These are phyloP conservation scores for Alentia gelatinosa DNA, from an alignment of 2,888 invertebrate species.

Conservation along the genomic window DNA sequence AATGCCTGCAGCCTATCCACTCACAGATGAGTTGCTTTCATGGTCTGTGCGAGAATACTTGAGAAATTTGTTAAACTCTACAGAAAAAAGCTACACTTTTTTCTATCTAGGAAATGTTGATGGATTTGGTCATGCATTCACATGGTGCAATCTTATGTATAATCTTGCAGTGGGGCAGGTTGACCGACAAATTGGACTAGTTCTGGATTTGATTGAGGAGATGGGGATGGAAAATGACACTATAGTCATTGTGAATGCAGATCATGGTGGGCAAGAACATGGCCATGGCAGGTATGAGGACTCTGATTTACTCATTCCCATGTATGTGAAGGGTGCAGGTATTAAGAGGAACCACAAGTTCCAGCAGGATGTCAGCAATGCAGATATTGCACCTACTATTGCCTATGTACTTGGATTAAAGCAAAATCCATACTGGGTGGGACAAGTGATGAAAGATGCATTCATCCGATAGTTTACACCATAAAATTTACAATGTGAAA, in stretches of 20 bases:
- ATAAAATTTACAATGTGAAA: no score
- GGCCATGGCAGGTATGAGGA: conserved; percentile 26
- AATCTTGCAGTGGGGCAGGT: neutral
- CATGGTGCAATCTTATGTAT: conserved; percentile 47
- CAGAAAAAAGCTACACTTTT: conserved; percentile 54
- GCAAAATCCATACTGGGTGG: conserved; percentile 52
- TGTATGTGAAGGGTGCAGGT: conserved; percentile 48
- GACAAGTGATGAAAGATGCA: conserved; percentile 44
- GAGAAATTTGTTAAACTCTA: neutral
- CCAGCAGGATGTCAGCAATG: conserved; percentile 4
- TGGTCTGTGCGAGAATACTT: neutral
- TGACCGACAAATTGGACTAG: conserved; percentile 46
- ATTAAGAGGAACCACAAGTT: neutral
- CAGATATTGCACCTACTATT: conserved; percentile 56
- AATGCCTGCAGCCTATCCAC: neutral
- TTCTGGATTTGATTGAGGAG: conserved; percentile 55
- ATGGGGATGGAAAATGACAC: neutral
- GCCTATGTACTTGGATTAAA: conserved; percentile 40
- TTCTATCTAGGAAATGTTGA: conserved; percentile 35
- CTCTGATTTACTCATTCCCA: neutral
- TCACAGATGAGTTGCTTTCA: neutral
- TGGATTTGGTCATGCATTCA: conserved; percentile 17
- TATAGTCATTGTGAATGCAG: conserved; percentile 25
- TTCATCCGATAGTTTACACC: no score
- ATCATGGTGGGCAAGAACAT: conserved; percentile 46